Evolutionary conservation across 2,888 invertebrate genomes (phyloP), one percentile per base, ranked within the genome.

Genomic region (Agrotis segetum): DNA sequence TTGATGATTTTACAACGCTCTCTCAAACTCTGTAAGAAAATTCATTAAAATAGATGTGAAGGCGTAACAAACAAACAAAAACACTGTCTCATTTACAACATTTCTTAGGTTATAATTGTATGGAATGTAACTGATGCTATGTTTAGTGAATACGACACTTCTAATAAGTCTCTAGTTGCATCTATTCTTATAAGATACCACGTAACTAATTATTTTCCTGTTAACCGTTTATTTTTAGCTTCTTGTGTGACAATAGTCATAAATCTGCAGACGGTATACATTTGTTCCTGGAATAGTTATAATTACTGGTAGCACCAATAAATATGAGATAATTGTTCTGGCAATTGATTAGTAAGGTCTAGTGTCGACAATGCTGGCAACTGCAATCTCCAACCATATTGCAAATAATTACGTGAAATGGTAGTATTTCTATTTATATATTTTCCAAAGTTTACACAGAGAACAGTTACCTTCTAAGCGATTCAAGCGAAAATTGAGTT

Each of bases 201-300:
- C 19, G n/a, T 17, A 59, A 47, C 13, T 9, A 17, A 61, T 74
- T 44, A 61, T 50, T 75, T 55, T 73, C 62, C 59, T 78, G 67
- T 50, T 59, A 34, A 16, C 17, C 9, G 58, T 53, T 78, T 78
- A 67, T 63, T 78, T 55, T 71, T 50, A 50, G 77, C 24, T 16
- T 19, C 24, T 16, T 19, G 17, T 17, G 46, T 13, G 47, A 71
- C 77, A 74, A 59, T 46, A 21, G 53, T 50, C 24, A 49, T 59
- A 46, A 77, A 64, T 77, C 71, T 70, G 34, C n/a, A 24, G 16
- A 19, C 34, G 49, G 59, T 59, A 77, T 49, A 16, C 50, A 50
- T 77, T 63, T 71, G 44, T 59, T 77, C 52, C n/a, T 50, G 49
- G 14, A 63, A 59, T 49, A 71, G 63, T 70, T 21, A 47, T 62